Base-by-base conservation (phyloP, 2,888 invertebrate genomes). In the Cephus nigrinus region DNA sequence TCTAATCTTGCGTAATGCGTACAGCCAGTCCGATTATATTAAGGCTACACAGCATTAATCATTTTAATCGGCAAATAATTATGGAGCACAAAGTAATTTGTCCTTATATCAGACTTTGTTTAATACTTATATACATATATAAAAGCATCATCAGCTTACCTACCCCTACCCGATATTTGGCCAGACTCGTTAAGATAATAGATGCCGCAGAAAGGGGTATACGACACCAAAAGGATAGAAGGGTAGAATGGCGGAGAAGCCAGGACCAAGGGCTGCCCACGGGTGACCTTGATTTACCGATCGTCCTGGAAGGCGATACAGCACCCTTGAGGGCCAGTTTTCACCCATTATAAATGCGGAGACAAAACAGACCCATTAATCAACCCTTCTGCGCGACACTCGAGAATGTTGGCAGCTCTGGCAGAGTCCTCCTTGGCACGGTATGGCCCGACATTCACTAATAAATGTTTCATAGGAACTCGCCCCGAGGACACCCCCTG, bases 391-490 rank as follows among this genome's bases (percentile, higher is more conserved):
- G 85, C 74, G 75, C 76, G 78, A 75, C 77, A 75, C 80, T 76
- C 69, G 76, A 76, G 74, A 76, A 78, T 78, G 78, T 73, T 73
- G 73, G 55, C 76, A 35, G 73, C 35, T 35, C 74, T 33, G 74
- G 74, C 75, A 23, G 55, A 55, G 55, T 23, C 55, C 55, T 23
- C 9, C 55, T 23, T 55, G 55, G 40, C 15, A 5, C 23, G 36
- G 36, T 36, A 36, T 74, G 78, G 79, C 79, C 79, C 76, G 77
- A 80, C 81, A 79, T 84, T 83, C 78, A 78, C 85, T 86, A 86
- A 87, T 87, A 86, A 87, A 87, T 86, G 83, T 85, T 85, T 86
- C 84, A 86, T 81, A 79, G 80, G 73, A 36, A 77, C 78, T 73
- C 78, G 80, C 75, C 75, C 75, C 79, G 76, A 77, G 77, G 78